Evolutionary conservation across 2,888 invertebrate species (phyloP).

Genomic region (Polydesmus complanatus): DNA sequence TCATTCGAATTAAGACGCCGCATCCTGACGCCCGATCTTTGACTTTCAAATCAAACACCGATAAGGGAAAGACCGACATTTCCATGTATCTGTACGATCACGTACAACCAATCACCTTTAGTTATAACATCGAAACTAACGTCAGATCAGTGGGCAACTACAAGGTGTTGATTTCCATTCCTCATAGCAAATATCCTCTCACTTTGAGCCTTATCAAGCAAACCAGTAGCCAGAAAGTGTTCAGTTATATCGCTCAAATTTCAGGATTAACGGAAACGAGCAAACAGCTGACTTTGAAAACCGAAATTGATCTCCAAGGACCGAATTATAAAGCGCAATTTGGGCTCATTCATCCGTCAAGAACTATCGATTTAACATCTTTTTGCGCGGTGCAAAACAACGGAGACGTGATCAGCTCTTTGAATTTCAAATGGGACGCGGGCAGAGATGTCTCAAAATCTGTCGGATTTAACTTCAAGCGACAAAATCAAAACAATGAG

Average conservation of each 20-base stretch:
- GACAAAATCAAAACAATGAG: neutral
- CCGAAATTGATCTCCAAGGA: neutral
- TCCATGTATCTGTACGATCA: no score
- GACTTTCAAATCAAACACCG: no score
- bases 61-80: no score
- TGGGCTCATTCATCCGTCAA: neutral
- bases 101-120: neutral
- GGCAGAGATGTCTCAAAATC: neutral
- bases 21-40: neutral
- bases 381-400: neutral
- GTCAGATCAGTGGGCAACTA: neutral
- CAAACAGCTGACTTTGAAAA: neutral
- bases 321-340: neutral
- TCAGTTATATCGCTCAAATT: neutral
- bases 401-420: neutral
- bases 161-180: neutral
- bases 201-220: neutral
- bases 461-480: neutral
- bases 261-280: neutral
- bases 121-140: neutral
- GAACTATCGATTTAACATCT: neutral
- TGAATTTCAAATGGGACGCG: neutral
- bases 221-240: neutral
- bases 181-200: neutral
- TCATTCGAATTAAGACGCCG: slow-evolving; percentile 18